phyloP scores from a whole-genome alignment of 2,888 invertebrate genomes.

The Germaria angustata region DNA sequence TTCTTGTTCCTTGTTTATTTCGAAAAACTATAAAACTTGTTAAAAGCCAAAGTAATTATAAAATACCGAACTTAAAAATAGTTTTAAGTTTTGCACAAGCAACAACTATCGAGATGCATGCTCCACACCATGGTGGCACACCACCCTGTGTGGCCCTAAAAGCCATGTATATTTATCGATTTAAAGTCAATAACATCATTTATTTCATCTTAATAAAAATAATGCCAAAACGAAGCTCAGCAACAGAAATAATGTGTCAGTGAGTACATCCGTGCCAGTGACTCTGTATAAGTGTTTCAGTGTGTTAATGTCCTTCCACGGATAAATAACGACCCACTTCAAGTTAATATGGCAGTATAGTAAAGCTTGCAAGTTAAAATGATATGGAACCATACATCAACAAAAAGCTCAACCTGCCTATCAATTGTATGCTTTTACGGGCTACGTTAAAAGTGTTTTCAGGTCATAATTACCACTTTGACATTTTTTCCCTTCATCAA shows the following conservation, averaged over 20 bases:
- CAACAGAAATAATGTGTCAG: neutral
- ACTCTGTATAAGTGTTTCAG: neutral
- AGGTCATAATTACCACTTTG: neutral
- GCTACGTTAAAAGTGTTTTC: neutral
- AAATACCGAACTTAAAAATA: no score
- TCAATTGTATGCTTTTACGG: neutral
- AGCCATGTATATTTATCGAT: neutral
- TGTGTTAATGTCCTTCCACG: neutral
- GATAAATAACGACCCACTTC: neutral
- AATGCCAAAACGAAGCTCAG: neutral
- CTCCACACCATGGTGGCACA: no score
- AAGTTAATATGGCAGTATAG: neutral
- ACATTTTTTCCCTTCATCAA: neutral
- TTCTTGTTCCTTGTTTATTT: no score
- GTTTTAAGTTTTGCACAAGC: no score
- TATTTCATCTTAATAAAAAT: neutral
- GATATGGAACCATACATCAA: neutral
- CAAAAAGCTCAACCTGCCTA: conserved; percentile 5
- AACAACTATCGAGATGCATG: no score
- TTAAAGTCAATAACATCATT: neutral
- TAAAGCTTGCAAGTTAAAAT: conserved; percentile 1
- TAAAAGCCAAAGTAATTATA: no score
- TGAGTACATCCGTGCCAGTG: neutral
- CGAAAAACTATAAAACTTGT: no score
- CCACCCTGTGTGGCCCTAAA: no score